A percentile compares a stretch with the other conserved stretches of the same genome.
These are phyloP conservation scores for Myathropa florea DNA, from an alignment of 2,888 invertebrate genomes.

Conservation along the genomic window DNA sequence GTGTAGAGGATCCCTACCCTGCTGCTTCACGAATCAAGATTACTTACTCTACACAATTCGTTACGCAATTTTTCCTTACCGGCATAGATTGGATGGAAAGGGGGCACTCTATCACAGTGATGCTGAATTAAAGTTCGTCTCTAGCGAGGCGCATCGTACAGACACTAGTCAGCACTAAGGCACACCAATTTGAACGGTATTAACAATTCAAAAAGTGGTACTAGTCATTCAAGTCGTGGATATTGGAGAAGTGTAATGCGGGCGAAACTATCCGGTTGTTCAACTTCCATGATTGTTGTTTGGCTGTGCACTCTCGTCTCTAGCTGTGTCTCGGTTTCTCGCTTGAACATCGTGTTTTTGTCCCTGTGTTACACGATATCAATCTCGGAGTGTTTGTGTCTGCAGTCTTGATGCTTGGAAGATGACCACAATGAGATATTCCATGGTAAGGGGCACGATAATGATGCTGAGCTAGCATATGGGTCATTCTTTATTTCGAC, in stretches of 20 bases:
- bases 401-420: constrained; percentile 59
- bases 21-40: constrained; percentile 29
- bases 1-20: background rate
- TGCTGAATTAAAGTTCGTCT: constrained; percentile 50
- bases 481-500: constrained; percentile 58
- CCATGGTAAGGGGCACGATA: constrained; percentile 53
- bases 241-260: constrained; percentile 4
- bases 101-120: constrained; percentile 61
- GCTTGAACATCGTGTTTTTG: background rate
- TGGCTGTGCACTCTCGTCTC: constrained; percentile 14
- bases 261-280: constrained; percentile 59
- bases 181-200: constrained; percentile 41
- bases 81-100: constrained; percentile 53
- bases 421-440: constrained; percentile 66
- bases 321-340: background rate
- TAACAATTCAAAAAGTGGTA: constrained; percentile 51
- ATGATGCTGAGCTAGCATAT: constrained; percentile 42
- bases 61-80: constrained; percentile 62
- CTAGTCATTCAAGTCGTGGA: constrained; percentile 26
- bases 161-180: constrained; percentile 36
- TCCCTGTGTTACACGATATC: constrained; percentile 43
- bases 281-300: constrained; percentile 42
- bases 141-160: constrained; percentile 12
- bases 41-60: constrained; percentile 52
- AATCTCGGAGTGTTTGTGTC: constrained; percentile 37